phyloP scores from a whole-genome alignment of 1,140 invertebrate species.

The Harpegnathos saltator region DNA sequence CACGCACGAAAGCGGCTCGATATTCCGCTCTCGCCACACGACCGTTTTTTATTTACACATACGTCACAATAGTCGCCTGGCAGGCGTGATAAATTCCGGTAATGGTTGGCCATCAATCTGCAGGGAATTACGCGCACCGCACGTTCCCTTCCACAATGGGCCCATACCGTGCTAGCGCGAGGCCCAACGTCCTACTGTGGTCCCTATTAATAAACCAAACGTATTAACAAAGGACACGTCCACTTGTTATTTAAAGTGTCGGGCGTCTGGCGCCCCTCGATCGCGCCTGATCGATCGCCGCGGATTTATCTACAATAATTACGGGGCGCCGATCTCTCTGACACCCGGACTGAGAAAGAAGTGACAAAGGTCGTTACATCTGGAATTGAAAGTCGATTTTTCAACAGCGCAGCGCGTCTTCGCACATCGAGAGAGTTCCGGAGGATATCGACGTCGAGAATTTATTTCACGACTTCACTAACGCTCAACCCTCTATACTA shows the following conservation, averaged over 20 bases:
- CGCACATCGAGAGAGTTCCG: neutral
- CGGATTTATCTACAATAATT: slow-evolving; percentile 37
- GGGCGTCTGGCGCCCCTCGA: neutral
- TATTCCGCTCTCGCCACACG: slow-evolving; percentile 52
- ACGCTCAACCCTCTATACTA: neutral
- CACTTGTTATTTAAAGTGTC: slow-evolving; percentile 61
- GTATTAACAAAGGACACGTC: slow-evolving; percentile 67
- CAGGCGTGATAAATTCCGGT: slow-evolving; percentile 81
- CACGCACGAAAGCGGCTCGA: slow-evolving; percentile 26
- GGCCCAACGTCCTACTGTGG: slow-evolving; percentile 56
- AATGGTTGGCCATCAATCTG: slow-evolving; percentile 82
- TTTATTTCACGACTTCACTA: neutral
- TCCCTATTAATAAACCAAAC: slow-evolving; percentile 71
- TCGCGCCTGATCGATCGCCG: slow-evolving; percentile 59
- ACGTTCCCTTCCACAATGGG: slow-evolving; percentile 73
- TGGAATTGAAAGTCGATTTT: slow-evolving; percentile 49
- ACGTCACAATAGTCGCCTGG: slow-evolving; percentile 74
- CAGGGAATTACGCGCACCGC: slow-evolving; percentile 75
- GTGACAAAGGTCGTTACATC: slow-evolving; percentile 34
- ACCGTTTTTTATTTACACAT: slow-evolving; percentile 74
- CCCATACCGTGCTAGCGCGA: slow-evolving; percentile 61
- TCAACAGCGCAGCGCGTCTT: neutral
- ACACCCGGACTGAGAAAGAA: neutral
- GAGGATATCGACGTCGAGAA: neutral
- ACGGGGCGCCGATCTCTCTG: neutral